phyloP scores from a whole-genome alignment of 1,140 invertebrate genomes.

The Vanessa tameamea region DNA sequence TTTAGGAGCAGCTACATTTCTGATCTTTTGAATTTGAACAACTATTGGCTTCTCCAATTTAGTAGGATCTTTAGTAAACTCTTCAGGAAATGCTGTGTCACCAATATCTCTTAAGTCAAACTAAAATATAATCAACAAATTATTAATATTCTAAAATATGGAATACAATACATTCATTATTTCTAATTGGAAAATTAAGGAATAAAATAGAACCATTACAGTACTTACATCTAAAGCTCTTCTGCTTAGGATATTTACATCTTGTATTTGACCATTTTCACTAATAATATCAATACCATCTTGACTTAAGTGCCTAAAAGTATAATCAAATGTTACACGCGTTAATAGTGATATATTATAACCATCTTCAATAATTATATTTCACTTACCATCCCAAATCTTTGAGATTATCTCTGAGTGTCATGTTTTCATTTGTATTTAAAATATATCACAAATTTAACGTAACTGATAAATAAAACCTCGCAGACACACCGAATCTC shows the following conservation, averaged over 20 bases:
- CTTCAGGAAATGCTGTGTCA: conserved; percentile 82
- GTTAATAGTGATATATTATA: conserved; percentile 35
- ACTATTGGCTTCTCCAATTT: conserved; percentile 86
- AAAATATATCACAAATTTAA: conserved; percentile 59
- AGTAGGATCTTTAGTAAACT: conserved; percentile 82
- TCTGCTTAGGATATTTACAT: conserved; percentile 83
- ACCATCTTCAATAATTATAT: background rate
- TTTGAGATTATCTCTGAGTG: conserved; percentile 77
- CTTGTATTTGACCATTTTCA: conserved; percentile 84
- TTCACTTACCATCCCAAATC: conserved; percentile 83
- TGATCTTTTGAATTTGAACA: conserved; percentile 92
- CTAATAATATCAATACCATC: conserved; percentile 85
- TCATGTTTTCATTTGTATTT: conserved; percentile 67
- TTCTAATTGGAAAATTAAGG: conserved; percentile 31
- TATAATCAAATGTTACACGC: conserved; percentile 50
- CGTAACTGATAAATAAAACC: conserved; percentile 47
- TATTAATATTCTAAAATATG: conserved; percentile 6
- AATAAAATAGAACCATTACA: background rate
- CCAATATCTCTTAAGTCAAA: conserved; percentile 90
- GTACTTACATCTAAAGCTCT: conserved; percentile 88
- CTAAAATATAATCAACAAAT: conserved; percentile 79
- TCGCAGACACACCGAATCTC: conserved; percentile 43
- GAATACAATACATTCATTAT: conserved; percentile 2
- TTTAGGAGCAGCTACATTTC: conserved; percentile 94
- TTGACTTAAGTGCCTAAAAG: conserved; percentile 85